Conservation (phyloP, 2,888 invertebrate species). For the Ischnura elegans region DNA sequence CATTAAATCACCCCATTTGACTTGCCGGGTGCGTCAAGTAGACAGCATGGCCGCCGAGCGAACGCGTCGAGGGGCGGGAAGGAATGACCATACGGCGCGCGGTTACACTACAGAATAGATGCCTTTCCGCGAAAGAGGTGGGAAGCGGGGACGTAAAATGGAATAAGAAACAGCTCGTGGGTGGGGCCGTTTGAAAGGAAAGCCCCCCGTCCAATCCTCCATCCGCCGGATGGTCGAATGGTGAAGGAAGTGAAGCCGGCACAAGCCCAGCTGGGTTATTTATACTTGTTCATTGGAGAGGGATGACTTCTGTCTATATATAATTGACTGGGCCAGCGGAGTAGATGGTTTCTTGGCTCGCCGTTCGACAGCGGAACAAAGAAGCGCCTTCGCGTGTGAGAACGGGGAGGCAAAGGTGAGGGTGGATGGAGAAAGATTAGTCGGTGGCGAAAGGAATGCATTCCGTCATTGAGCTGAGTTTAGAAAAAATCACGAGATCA, state of each 20-base stretch:
- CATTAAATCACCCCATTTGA: too few relatives aligned
- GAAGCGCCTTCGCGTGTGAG: slow-evolving; percentile 51
- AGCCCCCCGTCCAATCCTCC: not conserved
- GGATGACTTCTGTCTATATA: slow-evolving; percentile 67
- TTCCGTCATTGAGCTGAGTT: too few relatives aligned
- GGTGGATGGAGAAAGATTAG: not conserved
- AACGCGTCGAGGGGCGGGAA: not conserved
- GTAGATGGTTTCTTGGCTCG: slow-evolving; percentile 63
- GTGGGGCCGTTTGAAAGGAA: slow-evolving; percentile 44
- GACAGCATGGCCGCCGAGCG: slow-evolving; percentile 48
- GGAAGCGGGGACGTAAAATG: not conserved
- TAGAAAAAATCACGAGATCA: too few relatives aligned
- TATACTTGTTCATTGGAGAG: slow-evolving; percentile 67
- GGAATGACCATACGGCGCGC: not conserved
- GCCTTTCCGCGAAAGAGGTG: not conserved
- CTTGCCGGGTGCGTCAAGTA: not conserved
- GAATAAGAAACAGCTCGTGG: slow-evolving; percentile 3
- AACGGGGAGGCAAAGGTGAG: slow-evolving; percentile 46
- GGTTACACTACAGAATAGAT: not conserved
- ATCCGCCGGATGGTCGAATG: slow-evolving; percentile 45
- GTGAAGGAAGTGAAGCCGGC: slow-evolving; percentile 58
- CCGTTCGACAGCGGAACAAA: slow-evolving; percentile 61
- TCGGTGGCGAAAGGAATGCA: too few relatives aligned
- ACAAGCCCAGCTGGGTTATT: slow-evolving; percentile 64
- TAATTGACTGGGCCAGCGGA: slow-evolving; percentile 66